phyloP scores from a whole-genome alignment of 92 coral and sea anemone species.

The Paragorgia papillata region DNA sequence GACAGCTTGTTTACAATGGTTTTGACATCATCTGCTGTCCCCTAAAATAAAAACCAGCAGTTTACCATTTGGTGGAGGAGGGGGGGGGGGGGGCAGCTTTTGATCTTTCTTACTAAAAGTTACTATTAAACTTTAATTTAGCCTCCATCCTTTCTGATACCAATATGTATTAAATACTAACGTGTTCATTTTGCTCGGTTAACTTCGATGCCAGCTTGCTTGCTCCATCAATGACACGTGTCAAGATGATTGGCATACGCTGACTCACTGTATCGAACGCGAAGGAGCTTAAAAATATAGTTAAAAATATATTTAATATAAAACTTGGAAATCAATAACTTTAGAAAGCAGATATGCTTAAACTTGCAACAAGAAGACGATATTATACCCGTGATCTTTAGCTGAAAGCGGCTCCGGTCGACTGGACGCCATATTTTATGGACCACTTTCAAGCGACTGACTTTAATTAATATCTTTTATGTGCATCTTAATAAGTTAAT shows the following conservation, averaged over 20 bases:
- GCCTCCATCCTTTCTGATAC: too few relatives aligned
- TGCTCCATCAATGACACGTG: slow-evolving; percentile 88
- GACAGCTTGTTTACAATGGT: slow-evolving; percentile 73
- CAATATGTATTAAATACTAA: slow-evolving; percentile 12
- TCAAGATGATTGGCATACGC: slow-evolving; percentile 85
- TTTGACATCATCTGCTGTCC: slow-evolving; percentile 78
- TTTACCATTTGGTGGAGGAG: too few relatives aligned
- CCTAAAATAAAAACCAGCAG: slow-evolving; percentile 48
- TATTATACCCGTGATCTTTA: neutral
- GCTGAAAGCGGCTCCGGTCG: slow-evolving; percentile 13
- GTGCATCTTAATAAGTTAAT: too few relatives aligned
- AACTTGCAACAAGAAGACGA: neutral
- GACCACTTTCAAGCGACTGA: too few relatives aligned
- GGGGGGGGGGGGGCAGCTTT: too few relatives aligned
- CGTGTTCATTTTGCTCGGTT: slow-evolving; percentile 60
- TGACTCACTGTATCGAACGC: slow-evolving; percentile 90
- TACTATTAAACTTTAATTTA: too few relatives aligned
- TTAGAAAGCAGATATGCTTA: neutral
- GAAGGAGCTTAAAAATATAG: slow-evolving; percentile 93
- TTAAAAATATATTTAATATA: too few relatives aligned
- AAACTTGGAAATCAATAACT: neutral
- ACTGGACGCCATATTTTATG: neutral
- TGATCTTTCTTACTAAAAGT: too few relatives aligned
- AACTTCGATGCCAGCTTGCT: slow-evolving; percentile 73
- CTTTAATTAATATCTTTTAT: too few relatives aligned